A percentile compares a stretch with the other conserved stretches of the same genome.
Conservation (phyloP, 2,797 vertebrate species). For the Macroramphosus scolopax region DNA sequence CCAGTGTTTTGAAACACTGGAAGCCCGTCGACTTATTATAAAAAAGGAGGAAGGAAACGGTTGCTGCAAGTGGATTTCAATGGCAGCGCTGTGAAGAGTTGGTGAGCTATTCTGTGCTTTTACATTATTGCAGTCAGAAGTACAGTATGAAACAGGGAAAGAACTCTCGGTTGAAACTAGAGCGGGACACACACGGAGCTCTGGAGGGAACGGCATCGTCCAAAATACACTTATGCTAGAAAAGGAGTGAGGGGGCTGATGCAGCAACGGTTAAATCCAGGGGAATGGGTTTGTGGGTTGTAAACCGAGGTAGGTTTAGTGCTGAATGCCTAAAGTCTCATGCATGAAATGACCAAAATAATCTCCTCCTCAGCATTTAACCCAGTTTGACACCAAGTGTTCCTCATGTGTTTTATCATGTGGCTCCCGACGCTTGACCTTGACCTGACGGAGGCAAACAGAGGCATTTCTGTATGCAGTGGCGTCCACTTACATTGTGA, state of each 20-base stretch:
- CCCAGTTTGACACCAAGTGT: too few relatives aligned
- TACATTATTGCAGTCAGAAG: constrained; percentile 24
- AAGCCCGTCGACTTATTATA: neutral
- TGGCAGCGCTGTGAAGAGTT: constrained; percentile 8
- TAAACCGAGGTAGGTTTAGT: too few relatives aligned
- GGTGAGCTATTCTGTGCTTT: constrained; percentile 32
- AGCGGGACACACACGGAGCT: constrained; percentile 24
- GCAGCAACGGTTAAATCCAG: constrained; percentile 43
- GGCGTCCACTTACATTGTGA: constrained; percentile 68
- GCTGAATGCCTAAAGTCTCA: neutral
- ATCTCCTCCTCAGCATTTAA: too few relatives aligned
- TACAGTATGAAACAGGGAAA: constrained; percentile 5
- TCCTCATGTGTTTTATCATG: constrained; percentile 23
- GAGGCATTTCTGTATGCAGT: constrained; percentile 3
- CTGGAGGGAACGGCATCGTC: constrained; percentile 25
- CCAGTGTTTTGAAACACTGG: constrained; percentile 17
- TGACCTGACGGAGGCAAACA: constrained; percentile 7
- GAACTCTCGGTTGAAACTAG: constrained; percentile 17
- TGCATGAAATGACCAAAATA: constrained; percentile 8
- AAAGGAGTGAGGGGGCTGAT: constrained; percentile 43
- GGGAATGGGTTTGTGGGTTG: constrained; percentile 10
- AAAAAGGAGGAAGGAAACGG: constrained; percentile 35
- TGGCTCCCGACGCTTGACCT: neutral
- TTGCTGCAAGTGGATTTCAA: constrained; percentile 20
- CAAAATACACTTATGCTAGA: constrained; percentile 57